Evolutionary conservation across 1,140 invertebrate genomes (phyloP).

Genomic region (Trinorchestia longiramus): DNA sequence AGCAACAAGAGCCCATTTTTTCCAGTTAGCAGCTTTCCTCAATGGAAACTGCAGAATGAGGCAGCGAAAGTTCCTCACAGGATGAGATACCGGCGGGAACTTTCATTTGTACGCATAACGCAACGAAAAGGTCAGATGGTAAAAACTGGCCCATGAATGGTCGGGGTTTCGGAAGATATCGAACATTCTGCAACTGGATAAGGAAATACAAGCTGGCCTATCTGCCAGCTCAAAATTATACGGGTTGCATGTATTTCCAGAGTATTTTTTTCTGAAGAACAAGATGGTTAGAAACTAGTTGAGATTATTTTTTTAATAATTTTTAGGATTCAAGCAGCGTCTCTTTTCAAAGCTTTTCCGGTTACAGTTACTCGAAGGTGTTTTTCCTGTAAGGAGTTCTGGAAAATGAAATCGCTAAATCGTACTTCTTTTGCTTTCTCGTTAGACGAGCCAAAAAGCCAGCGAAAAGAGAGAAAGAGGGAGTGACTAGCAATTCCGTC

Average conservation of each 20-base stretch:
- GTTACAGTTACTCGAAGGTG: neutral
- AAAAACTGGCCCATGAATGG: neutral
- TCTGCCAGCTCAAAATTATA: neutral
- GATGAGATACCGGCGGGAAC: neutral
- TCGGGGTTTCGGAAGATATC: neutral
- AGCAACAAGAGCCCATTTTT: neutral
- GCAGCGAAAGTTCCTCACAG: neutral
- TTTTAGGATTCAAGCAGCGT: neutral
- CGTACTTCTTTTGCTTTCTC: neutral
- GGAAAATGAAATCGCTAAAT: neutral
- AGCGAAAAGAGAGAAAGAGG: too few relatives aligned
- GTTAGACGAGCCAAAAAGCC: neutral
- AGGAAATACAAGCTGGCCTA: neutral
- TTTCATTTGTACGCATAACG: neutral
- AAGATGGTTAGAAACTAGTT: neutral
- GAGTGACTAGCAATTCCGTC: neutral
- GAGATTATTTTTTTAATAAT: neutral
- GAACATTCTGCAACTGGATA: neutral
- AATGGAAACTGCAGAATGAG: neutral
- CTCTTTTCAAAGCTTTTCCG: neutral
- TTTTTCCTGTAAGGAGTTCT: neutral
- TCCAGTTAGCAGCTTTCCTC: neutral
- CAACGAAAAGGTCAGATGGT: neutral
- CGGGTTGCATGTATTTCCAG: neutral
- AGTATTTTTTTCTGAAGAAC: neutral